Conservation (phyloP, 2,113 vertebrate species). For the Ancistrus triradiatus region DNA sequence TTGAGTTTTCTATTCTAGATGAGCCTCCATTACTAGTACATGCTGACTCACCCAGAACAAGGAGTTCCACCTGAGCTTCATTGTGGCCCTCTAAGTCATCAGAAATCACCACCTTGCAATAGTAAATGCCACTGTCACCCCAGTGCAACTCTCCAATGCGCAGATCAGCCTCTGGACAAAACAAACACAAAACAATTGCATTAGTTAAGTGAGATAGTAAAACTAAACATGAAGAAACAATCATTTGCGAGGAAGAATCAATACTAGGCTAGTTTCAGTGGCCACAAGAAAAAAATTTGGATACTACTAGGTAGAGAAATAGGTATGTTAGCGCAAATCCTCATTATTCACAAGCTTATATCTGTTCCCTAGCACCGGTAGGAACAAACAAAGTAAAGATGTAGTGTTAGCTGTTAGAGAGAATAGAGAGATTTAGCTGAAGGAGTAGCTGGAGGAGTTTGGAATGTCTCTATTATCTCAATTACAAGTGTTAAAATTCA, state of each 20-base stretch:
- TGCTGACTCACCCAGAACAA: slow-evolving; percentile 84
- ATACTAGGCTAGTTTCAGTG: no score
- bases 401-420: slow-evolving; percentile 46
- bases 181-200: neutral
- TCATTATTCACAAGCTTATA: no score
- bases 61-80: slow-evolving; percentile 84
- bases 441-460: slow-evolving; percentile 32
- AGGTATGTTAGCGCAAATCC: no score
- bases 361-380: no score
- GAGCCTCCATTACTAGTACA: neutral
- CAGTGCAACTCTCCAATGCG: slow-evolving; percentile 90
- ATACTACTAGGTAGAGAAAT: no score
- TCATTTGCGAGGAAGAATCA: no score
- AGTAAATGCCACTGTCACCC: slow-evolving; percentile 98
- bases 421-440: neutral
- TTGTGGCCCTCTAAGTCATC: slow-evolving; percentile 91
- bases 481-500: neutral
- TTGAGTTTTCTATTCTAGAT: neutral
- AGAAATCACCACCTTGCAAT: slow-evolving; percentile 86
- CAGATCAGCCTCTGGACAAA: slow-evolving; percentile 84
- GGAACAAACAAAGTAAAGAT: slow-evolving; percentile 17
- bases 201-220: no score
- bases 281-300: no score
- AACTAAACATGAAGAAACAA: no score
- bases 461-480: slow-evolving; percentile 20